phyloP scores from a whole-genome alignment of 2,888 invertebrate species.

The Chrysina gloriosa region DNA sequence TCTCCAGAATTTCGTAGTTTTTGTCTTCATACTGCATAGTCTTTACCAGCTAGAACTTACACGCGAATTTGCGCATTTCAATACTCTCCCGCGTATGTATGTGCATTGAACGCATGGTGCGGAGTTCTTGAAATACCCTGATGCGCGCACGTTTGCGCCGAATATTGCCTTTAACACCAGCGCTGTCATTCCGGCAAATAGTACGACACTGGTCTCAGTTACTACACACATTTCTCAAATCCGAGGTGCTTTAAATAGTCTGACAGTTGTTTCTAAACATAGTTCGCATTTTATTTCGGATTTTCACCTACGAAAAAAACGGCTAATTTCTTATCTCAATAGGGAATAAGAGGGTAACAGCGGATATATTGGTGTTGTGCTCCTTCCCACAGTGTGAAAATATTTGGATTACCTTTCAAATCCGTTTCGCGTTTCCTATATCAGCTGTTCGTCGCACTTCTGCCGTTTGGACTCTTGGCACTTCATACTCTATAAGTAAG shows the following conservation, averaged over 20 bases:
- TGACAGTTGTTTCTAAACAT: slow-evolving; percentile 35
- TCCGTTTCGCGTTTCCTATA: neutral
- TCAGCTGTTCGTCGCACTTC: slow-evolving; percentile 21
- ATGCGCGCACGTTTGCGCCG: slow-evolving; percentile 37
- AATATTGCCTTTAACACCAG: slow-evolving; percentile 37
- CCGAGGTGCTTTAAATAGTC: slow-evolving; percentile 37
- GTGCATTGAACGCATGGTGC: slow-evolving; percentile 17
- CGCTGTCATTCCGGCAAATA: slow-evolving; percentile 31
- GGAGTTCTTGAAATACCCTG: slow-evolving; percentile 35
- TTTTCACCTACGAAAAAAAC: slow-evolving; percentile 20
- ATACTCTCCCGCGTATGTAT: neutral
- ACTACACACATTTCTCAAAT: slow-evolving; percentile 28
- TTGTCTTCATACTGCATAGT: slow-evolving; percentile 3
- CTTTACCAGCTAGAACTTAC: slow-evolving; percentile 4
- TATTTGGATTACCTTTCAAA: slow-evolving; percentile 14
- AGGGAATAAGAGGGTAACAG: slow-evolving; percentile 19
- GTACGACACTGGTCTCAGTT: slow-evolving; percentile 34
- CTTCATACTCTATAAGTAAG: slow-evolving; percentile 32
- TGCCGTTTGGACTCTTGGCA: slow-evolving; percentile 5
- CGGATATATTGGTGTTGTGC: slow-evolving; percentile 24
- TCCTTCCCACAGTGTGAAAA: slow-evolving; percentile 12
- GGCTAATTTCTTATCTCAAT: neutral
- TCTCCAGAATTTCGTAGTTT: slow-evolving; percentile 12
- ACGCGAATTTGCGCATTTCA: neutral
- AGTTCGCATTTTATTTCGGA: slow-evolving; percentile 30